Evolutionary conservation across 2,797 vertebrate genomes (phyloP).

Genomic region (Falco concolor): DNA sequence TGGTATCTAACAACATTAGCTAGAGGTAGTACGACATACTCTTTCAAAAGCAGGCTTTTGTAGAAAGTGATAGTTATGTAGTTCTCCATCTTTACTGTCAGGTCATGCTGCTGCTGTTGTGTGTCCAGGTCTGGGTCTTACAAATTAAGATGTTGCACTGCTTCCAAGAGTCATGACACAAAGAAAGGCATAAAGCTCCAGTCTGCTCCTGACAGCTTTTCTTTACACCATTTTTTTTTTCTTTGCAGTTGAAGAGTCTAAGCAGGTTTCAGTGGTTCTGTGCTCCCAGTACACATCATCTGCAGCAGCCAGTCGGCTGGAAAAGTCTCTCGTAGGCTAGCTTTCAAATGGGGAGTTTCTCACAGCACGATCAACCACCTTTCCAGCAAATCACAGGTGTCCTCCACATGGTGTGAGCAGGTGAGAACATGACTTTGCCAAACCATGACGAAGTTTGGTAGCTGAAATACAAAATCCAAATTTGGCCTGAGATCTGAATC

Average conservation of each 20-base stretch:
- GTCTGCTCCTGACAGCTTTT: neutral
- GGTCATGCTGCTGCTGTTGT: neutral
- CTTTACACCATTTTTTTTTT: neutral
- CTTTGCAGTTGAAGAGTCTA: neutral
- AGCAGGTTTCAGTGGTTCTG: neutral
- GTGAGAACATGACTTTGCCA: conserved; percentile 3
- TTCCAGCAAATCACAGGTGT: conserved; percentile 20
- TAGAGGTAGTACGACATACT: neutral
- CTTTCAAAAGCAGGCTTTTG: neutral
- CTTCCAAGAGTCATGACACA: neutral
- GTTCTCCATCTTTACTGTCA: neutral
- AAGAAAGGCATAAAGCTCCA: neutral
- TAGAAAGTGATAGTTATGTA: neutral
- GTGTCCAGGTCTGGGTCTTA: neutral
- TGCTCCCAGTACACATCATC: neutral
- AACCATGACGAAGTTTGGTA: conserved; percentile 12
- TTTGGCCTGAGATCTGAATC: conserved; percentile 43
- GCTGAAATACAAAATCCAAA: neutral
- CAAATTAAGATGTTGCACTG: neutral
- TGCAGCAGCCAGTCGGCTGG: neutral
- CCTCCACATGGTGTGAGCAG: neutral
- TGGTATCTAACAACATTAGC: fast-evolving
- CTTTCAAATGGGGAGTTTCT: neutral
- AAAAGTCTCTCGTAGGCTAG: neutral
- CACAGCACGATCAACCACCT: neutral